Evolutionary conservation across 2,113 vertebrate genomes (phyloP), one percentile per base, ranked within the genome.

Genomic region (Ranitomeya variabilis): DNA sequence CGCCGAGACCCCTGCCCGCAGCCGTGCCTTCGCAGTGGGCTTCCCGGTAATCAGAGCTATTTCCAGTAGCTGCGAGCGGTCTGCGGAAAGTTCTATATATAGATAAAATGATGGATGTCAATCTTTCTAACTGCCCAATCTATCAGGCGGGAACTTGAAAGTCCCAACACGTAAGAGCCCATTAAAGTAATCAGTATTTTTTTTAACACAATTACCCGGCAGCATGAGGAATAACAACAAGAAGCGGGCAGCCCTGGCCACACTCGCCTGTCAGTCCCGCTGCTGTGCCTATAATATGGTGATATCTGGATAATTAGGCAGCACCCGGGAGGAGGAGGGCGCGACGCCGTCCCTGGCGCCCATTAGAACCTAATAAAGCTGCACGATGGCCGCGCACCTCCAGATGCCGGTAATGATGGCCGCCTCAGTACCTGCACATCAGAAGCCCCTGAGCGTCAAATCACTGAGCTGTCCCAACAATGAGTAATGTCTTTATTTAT

Each of bases 131-230:
- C 62, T 80, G 60, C 77, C 77, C 78, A 87, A 87, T 87, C 64
- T 79, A 87, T 87, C 86, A 87, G 77, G 4, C 62, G 51, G 5
- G 52, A 64, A 59, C 62, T 87, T 71, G 52, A 15, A 45, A 71
- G 62, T 87, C 86, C 86, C 86, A 80, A 80, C 86, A 87, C 86
- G 62, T 71, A 87, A 6, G 64, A 80, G 64, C 23, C 77, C 86
- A 87, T 87, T 87, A 87, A 66, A 87, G 86, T 26, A 80, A 87
- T 87, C 86, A 80, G 86, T 80, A 87, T 55, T 80, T 87, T 31
- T 69, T 80, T 51, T 14, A 87, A 66, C 76, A 52, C 77, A 66
- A 69, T 87, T 87, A 87, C 86, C 82, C 77, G 69, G 64, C 62
- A 81, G 77, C 62, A 13, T 37, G 52, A 18, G 78, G 77, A 80